Evolutionary conservation across 2,113 vertebrate genomes (phyloP).

Genomic region (Semnopithecus entellus): DNA sequence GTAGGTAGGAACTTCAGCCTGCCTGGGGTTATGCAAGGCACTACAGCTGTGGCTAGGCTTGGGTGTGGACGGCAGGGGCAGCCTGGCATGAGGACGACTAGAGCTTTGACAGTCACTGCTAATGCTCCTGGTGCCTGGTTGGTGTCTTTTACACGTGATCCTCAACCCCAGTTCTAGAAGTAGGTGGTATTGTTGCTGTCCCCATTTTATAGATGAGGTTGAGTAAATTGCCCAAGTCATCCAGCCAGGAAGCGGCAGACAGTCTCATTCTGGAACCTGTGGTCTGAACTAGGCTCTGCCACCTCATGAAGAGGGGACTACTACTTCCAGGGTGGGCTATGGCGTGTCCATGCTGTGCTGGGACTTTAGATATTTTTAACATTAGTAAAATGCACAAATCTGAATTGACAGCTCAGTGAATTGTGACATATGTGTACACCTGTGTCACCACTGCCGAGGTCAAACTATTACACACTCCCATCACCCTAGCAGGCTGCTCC

Average conservation of each 20-base stretch:
- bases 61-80: background rate
- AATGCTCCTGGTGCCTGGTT: background rate
- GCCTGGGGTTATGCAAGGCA: background rate
- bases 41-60: background rate
- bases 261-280: background rate
- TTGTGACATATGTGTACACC: background rate
- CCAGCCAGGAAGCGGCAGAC: background rate
- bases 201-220: background rate
- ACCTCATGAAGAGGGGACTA: fast-evolving
- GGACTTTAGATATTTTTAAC: background rate
- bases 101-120: background rate
- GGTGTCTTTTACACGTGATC: background rate
- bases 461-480: background rate
- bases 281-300: background rate
- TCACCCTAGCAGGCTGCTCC: background rate
- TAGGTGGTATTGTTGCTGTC: no score
- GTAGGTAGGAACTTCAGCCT: background rate
- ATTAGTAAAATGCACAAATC: background rate
- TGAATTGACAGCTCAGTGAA: background rate
- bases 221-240: background rate
- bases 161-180: background rate
- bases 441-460: background rate
- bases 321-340: background rate
- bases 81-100: background rate
- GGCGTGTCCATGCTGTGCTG: background rate